Base-by-base conservation (phyloP, 1,140 invertebrate species). In the Drosophila persimilis region DNA sequence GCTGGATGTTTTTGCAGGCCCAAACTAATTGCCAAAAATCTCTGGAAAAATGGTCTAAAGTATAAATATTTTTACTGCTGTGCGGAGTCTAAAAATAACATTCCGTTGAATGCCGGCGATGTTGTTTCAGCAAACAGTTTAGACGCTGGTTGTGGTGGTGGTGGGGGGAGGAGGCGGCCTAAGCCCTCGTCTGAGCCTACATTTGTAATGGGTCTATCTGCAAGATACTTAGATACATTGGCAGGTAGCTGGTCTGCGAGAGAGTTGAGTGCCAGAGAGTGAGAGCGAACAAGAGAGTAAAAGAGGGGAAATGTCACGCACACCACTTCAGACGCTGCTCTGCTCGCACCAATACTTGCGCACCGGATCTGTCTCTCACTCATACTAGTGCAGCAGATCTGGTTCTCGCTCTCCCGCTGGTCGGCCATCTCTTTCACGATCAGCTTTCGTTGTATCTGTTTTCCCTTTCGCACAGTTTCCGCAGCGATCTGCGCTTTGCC, bases 11-110 rank as follows among this genome's bases (percentile, higher is more conserved):
- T 81, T 78, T 77, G 64, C 77, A 88, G 81, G 50, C 73, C 51
- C 65, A 47, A 46, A 73, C 71, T 86, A 86, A 88, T 86, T 83
- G 83, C 83, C 74, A 78, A 81, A 88, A 77, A 74, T 69, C 62
- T 62, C 48, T 70, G 64, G 70, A 64, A 77, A 85, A 80, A 46
- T 56, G 63, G n/a, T 67, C 35, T 11, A 47, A 56, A 67, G 44
- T 43, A 60, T 65, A 67, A 71, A 55, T 44, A 56, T 63, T 59
- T 52, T 65, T 45, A 24, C 3, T 20, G 31, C 41, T 63, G 8
- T 22, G 29, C 7, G 2, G 13, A 26, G 17, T 17, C 65, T 46
- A 73, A 74, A 85, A 74, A 80, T 62, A 86, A 85, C 76, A 86
- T 64, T 45, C 35, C 55, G 31, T 15, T 41, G 2, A 22, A 54